A percentile compares a stretch with the other conserved stretches of the same genome.
Conservation (phyloP, 2,888 invertebrate genomes). For the Nasonia oneida region DNA sequence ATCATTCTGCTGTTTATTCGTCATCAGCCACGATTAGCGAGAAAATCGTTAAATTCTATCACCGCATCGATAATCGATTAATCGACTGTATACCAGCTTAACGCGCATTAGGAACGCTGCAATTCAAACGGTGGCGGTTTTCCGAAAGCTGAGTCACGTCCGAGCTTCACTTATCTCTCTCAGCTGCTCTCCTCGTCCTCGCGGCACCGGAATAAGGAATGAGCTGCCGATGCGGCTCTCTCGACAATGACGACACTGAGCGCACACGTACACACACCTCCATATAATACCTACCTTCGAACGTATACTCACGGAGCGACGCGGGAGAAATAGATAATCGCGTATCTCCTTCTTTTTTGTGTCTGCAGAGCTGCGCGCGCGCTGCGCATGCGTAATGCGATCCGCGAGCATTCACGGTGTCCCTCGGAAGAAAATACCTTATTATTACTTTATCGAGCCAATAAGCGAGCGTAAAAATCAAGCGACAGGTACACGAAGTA, state of each 20-base stretch:
- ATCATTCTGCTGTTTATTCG: not conserved
- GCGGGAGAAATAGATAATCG: conserved; percentile 50
- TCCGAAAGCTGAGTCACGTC: conserved; percentile 63
- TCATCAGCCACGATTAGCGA: not conserved
- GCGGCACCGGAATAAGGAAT: conserved; percentile 52
- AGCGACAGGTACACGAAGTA: not conserved
- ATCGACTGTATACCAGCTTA: not conserved
- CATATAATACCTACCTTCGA: not conserved
- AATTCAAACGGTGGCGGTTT: conserved; percentile 31
- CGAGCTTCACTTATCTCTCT: not conserved
- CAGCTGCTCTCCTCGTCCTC: not conserved
- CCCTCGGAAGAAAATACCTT: not conserved
- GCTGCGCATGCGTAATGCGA: conserved; percentile 33
- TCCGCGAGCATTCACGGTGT: not conserved
- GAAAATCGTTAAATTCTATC: not conserved
- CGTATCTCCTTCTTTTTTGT: conserved; percentile 37
- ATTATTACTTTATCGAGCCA: conserved; percentile 32
- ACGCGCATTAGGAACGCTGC: not conserved
- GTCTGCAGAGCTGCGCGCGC: conserved; percentile 25
- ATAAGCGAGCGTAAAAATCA: not conserved
- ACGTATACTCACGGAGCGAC: conserved; percentile 10
- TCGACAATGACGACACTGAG: conserved; percentile 35
- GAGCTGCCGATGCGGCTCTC: conserved; percentile 39
- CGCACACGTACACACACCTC: not conserved
- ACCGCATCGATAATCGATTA: not conserved